Conservation (phyloP, 1,140 invertebrate species). For the Anoplolepis gracilipes region DNA sequence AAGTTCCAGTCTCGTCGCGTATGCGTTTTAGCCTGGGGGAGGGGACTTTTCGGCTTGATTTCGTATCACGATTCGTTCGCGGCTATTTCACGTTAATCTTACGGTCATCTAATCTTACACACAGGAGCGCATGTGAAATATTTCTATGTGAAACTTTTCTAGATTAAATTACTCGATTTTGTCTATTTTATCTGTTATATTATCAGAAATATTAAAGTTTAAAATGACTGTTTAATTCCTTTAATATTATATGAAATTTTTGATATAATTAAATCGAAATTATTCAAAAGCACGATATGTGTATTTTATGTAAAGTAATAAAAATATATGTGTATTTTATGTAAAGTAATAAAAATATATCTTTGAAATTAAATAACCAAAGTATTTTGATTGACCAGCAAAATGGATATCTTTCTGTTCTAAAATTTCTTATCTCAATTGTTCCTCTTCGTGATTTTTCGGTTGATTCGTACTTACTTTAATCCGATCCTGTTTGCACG, state of each 20-base stretch:
- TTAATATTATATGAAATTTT: not conserved
- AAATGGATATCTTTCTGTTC: slow-evolving; percentile 21
- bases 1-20: slow-evolving; percentile 34
- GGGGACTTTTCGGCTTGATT: slow-evolving; percentile 26
- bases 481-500: slow-evolving; percentile 56
- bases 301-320: not conserved
- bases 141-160: not conserved
- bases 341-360: not conserved
- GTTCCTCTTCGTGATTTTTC: slow-evolving; percentile 44
- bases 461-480: slow-evolving; percentile 31
- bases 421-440: not conserved
- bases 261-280: not conserved
- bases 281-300: not conserved
- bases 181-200: no score
- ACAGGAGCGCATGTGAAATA: not conserved
- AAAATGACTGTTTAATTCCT: not conserved
- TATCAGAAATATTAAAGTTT: not conserved
- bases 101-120: slow-evolving; percentile 24
- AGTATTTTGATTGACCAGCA: not conserved
- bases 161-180: not conserved
- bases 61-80: slow-evolving; percentile 41
- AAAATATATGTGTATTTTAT: not conserved
- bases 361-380: not conserved
- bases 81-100: slow-evolving; percentile 28
- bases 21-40: slow-evolving; percentile 6